Conservation (phyloP, 2,113 vertebrate genomes). For the Microtus ochrogaster region DNA sequence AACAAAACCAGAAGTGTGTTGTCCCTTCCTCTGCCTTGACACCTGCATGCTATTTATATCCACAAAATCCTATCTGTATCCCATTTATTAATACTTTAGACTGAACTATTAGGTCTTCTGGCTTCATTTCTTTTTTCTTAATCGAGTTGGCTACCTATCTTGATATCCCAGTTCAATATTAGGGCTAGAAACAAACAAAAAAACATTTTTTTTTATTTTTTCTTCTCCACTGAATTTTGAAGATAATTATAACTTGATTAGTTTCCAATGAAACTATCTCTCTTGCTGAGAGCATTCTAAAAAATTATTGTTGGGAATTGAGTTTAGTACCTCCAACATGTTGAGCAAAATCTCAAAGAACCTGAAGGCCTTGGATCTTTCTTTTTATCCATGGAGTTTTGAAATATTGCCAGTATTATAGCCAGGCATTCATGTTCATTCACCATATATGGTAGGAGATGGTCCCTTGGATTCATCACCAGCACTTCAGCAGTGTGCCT, state of each 20-base stretch:
- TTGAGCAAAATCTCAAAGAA: background rate
- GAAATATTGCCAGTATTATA: background rate
- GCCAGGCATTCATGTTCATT: background rate
- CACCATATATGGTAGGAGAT: background rate
- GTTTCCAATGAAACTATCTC: background rate
- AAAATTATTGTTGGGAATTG: background rate
- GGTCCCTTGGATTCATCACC: background rate
- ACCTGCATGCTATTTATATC: background rate
- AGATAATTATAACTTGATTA: background rate
- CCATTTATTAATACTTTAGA: background rate
- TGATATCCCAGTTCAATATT: constrained; percentile 1
- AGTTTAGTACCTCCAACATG: background rate
- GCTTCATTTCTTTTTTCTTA: background rate
- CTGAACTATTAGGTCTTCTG: background rate
- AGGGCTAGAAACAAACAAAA: background rate
- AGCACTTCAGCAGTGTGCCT: background rate
- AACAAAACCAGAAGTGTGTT: background rate
- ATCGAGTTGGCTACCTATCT: background rate
- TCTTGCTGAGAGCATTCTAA: background rate
- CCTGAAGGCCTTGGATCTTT: background rate
- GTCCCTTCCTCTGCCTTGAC: background rate
- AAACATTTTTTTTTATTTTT: background rate
- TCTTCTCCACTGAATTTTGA: background rate
- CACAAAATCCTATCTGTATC: background rate
- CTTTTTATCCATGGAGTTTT: background rate